phyloP scores from a whole-genome alignment of 1,140 invertebrate species.

The Drosophila takahashii region DNA sequence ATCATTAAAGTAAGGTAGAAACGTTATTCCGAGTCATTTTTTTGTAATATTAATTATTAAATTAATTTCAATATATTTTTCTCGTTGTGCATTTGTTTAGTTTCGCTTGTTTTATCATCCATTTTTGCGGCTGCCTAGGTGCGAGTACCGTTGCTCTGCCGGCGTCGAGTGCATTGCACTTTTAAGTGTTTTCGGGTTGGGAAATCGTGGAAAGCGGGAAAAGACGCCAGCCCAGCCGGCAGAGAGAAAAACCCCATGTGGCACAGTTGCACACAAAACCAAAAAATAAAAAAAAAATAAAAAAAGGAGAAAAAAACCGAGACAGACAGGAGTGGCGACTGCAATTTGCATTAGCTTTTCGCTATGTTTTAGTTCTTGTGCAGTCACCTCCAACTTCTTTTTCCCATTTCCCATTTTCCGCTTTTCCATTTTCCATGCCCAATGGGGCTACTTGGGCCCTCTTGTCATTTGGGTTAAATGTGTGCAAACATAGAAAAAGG shows the following conservation, averaged over 20 bases:
- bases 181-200: constrained; percentile 61
- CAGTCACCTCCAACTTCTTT: constrained; percentile 20
- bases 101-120: constrained; percentile 41
- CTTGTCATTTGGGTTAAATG: constrained; percentile 61
- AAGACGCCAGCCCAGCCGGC: constrained; percentile 1
- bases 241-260: constrained; percentile 53
- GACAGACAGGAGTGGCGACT: constrained; percentile 40
- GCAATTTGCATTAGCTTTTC: constrained; percentile 48
- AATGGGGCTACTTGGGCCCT: constrained; percentile 47
- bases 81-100: constrained; percentile 14
- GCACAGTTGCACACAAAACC: constrained; percentile 45
- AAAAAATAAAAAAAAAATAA: constrained; percentile 7
- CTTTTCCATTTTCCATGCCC: constrained; percentile 29
- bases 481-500: not conserved
- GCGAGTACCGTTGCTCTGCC: constrained; percentile 52
- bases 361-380: constrained; percentile 30
- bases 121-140: constrained; percentile 43
- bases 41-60: too few relatives aligned
- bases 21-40: too few relatives aligned
- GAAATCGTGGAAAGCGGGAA: constrained; percentile 14
- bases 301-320: constrained; percentile 9
- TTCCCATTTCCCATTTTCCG: constrained; percentile 12
- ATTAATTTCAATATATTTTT: constrained; percentile 20
- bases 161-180: constrained; percentile 70
- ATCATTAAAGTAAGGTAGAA: too few relatives aligned